phyloP scores from a whole-genome alignment of 2,888 invertebrate species.

The Andrena flavipes region DNA sequence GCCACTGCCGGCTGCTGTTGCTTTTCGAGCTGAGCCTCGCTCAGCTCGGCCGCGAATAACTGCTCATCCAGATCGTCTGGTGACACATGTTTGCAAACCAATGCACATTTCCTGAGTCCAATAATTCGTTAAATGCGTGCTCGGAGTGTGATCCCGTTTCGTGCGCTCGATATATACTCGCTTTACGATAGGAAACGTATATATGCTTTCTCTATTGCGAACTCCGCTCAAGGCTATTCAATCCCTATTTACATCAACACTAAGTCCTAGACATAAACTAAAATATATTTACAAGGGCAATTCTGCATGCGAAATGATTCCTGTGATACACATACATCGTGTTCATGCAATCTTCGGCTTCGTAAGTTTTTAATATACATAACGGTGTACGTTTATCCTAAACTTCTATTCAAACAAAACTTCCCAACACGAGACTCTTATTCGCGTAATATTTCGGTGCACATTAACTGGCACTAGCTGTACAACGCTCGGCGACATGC shows the following conservation, averaged over 20 bases:
- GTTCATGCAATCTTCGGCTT: slow-evolving; percentile 28
- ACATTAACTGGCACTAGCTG: slow-evolving; percentile 30
- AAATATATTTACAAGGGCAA: slow-evolving; percentile 27
- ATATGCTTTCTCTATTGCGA: background rate
- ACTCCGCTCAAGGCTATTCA: background rate
- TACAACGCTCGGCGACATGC: slow-evolving; percentile 42
- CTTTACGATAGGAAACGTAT: background rate
- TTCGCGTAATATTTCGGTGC: slow-evolving; percentile 24
- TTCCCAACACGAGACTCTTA: background rate
- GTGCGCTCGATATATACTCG: background rate
- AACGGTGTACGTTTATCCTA: background rate
- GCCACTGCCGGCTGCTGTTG: slow-evolving; percentile 65
- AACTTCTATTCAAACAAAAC: background rate
- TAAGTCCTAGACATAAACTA: slow-evolving; percentile 20
- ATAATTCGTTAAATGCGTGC: slow-evolving; percentile 25
- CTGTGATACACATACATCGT: slow-evolving; percentile 19
- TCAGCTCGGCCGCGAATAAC: slow-evolving; percentile 79
- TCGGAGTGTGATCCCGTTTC: slow-evolving; percentile 9
- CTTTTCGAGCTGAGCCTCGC: slow-evolving; percentile 71
- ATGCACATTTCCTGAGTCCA: slow-evolving; percentile 61
- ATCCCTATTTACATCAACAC: slow-evolving; percentile 9
- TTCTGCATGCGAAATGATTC: slow-evolving; percentile 21
- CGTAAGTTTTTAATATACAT: background rate
- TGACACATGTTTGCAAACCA: slow-evolving; percentile 72
- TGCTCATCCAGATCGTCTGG: slow-evolving; percentile 85